Conservation (phyloP, 2,888 invertebrate genomes). For the Tortricodes alternella region DNA sequence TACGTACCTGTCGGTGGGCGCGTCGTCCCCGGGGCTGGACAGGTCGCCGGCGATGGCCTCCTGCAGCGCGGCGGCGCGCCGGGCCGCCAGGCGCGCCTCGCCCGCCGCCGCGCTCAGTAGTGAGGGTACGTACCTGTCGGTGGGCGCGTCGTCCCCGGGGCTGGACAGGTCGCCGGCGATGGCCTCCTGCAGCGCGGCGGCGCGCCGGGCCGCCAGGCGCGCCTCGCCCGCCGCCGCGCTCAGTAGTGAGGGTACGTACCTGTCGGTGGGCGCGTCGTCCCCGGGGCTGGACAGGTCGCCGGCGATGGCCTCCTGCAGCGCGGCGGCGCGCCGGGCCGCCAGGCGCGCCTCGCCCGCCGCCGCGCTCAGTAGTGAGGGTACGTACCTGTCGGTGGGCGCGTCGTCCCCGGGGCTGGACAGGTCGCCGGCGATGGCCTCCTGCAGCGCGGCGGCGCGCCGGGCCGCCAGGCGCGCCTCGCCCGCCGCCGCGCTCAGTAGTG, state of each 20-base stretch:
- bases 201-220: conserved; percentile 82
- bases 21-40: conserved; percentile 85
- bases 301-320: conserved; percentile 95
- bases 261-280: conserved; percentile 83
- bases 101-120: background rate
- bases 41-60: conserved; percentile 95
- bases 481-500: background rate
- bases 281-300: conserved; percentile 89
- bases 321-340: conserved; percentile 89
- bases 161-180: conserved; percentile 93
- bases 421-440: conserved; percentile 95
- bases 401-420: conserved; percentile 87
- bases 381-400: conserved; percentile 82
- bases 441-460: conserved; percentile 94
- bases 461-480: background rate
- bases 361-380: background rate
- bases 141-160: conserved; percentile 82
- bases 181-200: conserved; percentile 95
- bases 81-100: conserved; percentile 42
- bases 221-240: background rate
- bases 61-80: conserved; percentile 95
- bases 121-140: conserved; percentile 79
- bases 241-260: conserved; percentile 58
- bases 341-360: background rate
- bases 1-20: conserved; percentile 82